A percentile compares a stretch with the other conserved stretches of the same genome.
These are phyloP conservation scores for Osmoderma eremita DNA, from an alignment of 2,888 invertebrate genomes.

Conservation along the genomic window DNA sequence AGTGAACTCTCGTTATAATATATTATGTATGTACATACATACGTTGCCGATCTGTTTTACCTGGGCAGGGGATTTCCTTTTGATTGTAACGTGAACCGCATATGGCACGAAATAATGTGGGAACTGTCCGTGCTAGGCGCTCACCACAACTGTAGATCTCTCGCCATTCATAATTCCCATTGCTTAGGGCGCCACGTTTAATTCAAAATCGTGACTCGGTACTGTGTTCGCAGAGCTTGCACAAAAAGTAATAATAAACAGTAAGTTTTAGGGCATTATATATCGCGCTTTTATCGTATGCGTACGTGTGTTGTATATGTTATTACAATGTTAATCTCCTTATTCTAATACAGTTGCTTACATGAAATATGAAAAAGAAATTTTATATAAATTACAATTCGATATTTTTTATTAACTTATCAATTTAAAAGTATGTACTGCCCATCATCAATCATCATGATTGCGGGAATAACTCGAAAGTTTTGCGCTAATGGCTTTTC, in stretches of 20 bases:
- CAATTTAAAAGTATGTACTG: no score
- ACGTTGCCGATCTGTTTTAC: conserved; percentile 25
- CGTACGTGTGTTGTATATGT: not conserved
- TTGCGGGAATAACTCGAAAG: no score
- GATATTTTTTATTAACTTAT: no score
- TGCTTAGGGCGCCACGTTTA: conserved; percentile 41
- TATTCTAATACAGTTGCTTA: no score
- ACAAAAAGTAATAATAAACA: conserved; percentile 1
- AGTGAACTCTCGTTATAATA: conserved; percentile 7
- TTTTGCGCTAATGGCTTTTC: no score
- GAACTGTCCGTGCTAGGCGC: conserved; percentile 38
- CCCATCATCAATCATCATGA: no score
- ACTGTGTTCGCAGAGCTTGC: conserved; percentile 33
- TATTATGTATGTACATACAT: not conserved
- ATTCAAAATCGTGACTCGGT: conserved; percentile 46
- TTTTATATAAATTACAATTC: no score
- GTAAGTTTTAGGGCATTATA: not conserved
- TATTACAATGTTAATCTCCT: no score
- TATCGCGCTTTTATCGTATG: not conserved
- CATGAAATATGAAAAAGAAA: no score
- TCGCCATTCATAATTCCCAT: conserved; percentile 42
- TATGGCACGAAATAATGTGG: conserved; percentile 47
- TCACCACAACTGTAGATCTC: not conserved
- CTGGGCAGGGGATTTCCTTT: conserved; percentile 40
- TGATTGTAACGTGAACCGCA: conserved; percentile 43